These are phyloP conservation scores for Phyto melanocephala DNA, from an alignment of 2,888 invertebrate genomes.

Conservation along the genomic window DNA sequence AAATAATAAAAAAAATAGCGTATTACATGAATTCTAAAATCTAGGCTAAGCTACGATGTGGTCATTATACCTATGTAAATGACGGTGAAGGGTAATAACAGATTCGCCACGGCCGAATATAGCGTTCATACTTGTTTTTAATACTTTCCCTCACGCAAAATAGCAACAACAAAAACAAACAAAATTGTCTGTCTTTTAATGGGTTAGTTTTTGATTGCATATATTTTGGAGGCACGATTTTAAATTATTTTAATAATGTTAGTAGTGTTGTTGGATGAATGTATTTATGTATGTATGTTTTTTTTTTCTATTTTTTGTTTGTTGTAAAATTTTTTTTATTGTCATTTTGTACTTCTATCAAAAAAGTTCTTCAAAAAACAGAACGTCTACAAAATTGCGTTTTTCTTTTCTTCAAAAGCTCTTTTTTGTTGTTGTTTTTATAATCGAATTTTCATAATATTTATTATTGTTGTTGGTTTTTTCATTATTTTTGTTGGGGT, in stretches of 20 bases:
- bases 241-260: conserved; percentile 16
- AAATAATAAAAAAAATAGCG: too few relatives aligned
- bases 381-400: conserved; percentile 34
- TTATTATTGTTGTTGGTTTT: background rate
- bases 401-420: background rate
- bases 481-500: background rate
- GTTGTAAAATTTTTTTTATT: conserved; percentile 27
- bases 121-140: too few relatives aligned
- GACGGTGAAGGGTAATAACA: too few relatives aligned
- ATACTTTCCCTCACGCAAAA: conserved; percentile 3
- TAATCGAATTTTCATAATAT: conserved; percentile 32
- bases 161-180: background rate
- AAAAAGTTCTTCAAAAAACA: background rate
- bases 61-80: too few relatives aligned
- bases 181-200: background rate
- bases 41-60: too few relatives aligned
- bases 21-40: too few relatives aligned
- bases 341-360: conserved; percentile 22
- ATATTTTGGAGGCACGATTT: conserved; percentile 15
- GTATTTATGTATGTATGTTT: conserved; percentile 1
- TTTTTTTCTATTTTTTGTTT: background rate
- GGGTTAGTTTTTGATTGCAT: background rate
- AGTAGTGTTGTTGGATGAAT: background rate
- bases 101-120: too few relatives aligned
- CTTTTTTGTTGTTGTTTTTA: conserved; percentile 4